Evolutionary conservation across 2,113 vertebrate genomes (phyloP).

Genomic region (Poicephalus gulielmi): DNA sequence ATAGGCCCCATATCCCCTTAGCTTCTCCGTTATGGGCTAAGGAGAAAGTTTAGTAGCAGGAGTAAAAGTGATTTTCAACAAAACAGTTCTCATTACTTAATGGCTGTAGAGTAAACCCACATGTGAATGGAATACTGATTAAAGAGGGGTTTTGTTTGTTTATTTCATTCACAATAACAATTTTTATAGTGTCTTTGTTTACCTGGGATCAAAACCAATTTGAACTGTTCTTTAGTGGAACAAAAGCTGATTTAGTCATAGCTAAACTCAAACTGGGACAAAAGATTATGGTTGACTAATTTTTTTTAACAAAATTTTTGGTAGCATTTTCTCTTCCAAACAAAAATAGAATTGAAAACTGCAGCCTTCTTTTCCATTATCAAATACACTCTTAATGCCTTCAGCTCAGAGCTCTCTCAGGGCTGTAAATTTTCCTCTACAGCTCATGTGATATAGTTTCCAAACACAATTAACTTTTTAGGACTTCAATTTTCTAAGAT

Average conservation of each 20-base stretch:
- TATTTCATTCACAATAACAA: background rate
- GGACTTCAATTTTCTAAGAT: background rate
- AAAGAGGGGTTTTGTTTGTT: background rate
- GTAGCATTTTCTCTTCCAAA: background rate
- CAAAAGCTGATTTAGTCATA: background rate
- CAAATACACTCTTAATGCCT: background rate
- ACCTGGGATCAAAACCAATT: background rate
- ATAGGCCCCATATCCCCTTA: background rate
- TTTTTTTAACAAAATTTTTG: background rate
- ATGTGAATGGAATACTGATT: background rate
- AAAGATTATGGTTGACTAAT: background rate
- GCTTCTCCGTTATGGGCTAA: background rate
- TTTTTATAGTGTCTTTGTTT: background rate
- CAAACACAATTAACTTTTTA: background rate
- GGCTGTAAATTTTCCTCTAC: background rate
- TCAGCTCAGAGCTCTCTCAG: background rate
- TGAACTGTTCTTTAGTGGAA: background rate
- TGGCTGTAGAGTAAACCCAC: background rate
- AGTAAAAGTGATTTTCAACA: background rate
- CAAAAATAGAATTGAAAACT: background rate
- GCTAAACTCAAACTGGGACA: background rate
- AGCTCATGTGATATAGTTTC: background rate
- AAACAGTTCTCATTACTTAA: background rate
- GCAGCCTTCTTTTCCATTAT: background rate
- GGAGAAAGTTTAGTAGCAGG: background rate